A percentile compares a stretch with the other conserved stretches of the same genome.
Conservation (phyloP, 2,797 vertebrate species). For the Buceros bicornis region DNA sequence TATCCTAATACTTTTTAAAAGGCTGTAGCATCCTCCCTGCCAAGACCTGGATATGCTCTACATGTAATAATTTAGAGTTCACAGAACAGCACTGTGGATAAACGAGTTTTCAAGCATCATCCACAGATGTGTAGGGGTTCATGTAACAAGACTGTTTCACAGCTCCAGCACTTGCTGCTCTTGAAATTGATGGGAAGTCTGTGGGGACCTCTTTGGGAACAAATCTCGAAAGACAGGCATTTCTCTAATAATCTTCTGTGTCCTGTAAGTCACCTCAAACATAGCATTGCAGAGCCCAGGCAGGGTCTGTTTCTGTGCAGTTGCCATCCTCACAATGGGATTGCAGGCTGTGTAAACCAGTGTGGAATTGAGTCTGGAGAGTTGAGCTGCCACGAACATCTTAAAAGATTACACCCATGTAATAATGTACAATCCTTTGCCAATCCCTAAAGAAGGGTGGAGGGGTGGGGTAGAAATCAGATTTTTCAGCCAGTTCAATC, state of each 20-base stretch:
- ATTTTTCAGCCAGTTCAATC: constrained; percentile 39
- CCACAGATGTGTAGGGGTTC: background rate
- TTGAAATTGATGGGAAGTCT: background rate
- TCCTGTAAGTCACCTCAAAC: background rate
- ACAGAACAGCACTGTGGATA: background rate
- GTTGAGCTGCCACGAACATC: constrained; percentile 67
- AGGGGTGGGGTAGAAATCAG: background rate
- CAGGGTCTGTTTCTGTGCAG: background rate
- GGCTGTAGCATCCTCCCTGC: background rate
- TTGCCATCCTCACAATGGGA: background rate
- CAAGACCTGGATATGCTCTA: background rate
- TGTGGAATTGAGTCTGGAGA: constrained; percentile 43
- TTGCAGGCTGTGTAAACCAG: constrained; percentile 53
- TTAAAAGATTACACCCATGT: constrained; percentile 73
- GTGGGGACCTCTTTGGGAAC: background rate
- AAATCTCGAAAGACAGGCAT: background rate
- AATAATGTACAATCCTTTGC: constrained; percentile 69
- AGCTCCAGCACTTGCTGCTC: background rate
- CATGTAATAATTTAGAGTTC: background rate
- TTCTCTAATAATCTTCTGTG: constrained; percentile 12
- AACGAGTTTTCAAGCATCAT: background rate
- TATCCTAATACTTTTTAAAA: constrained; percentile 32
- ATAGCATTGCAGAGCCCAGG: background rate
- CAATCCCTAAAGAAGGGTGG: constrained; percentile 56
- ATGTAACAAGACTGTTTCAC: background rate